These are phyloP conservation scores for Cheirogaleus major DNA, from an alignment of 2,797 vertebrate genomes.

Conservation along the genomic window DNA sequence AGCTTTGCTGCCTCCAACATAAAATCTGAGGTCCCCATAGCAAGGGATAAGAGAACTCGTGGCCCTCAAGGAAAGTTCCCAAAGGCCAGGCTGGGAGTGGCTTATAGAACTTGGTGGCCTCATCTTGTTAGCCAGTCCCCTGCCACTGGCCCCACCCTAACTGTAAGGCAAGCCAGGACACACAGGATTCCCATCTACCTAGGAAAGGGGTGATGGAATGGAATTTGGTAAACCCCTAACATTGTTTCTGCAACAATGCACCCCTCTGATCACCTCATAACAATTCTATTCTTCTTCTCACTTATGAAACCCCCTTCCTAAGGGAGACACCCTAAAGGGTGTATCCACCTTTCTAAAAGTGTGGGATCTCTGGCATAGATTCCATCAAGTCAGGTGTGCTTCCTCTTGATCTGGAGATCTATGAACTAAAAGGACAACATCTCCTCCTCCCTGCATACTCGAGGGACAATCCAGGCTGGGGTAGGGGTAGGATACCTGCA, in stretches of 20 bases:
- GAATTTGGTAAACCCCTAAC: neutral
- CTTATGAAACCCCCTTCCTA: neutral
- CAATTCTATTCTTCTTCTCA: neutral
- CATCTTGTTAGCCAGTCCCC: neutral
- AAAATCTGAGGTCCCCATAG: no score
- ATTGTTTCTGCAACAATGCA: neutral
- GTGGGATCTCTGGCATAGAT: neutral
- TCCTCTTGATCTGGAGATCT: neutral
- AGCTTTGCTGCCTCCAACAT: neutral
- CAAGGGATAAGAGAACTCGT: neutral
- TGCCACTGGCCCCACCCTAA: neutral
- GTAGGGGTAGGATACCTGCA: neutral
- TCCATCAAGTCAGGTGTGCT: neutral
- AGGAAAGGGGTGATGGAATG: neutral
- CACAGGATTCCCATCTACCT: neutral
- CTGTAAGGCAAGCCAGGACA: neutral
- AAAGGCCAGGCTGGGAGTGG: neutral
- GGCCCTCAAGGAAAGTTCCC: neutral
- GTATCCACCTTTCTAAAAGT: neutral
- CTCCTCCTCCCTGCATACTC: neutral
- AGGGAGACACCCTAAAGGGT: neutral
- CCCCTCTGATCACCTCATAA: neutral
- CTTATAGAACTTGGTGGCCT: neutral
- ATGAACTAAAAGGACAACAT: neutral
- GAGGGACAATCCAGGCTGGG: neutral